Evolutionary conservation across 2,888 invertebrate species (phyloP), one percentile per base, ranked within the genome.

Genomic region (Tetranychus truncatus): DNA sequence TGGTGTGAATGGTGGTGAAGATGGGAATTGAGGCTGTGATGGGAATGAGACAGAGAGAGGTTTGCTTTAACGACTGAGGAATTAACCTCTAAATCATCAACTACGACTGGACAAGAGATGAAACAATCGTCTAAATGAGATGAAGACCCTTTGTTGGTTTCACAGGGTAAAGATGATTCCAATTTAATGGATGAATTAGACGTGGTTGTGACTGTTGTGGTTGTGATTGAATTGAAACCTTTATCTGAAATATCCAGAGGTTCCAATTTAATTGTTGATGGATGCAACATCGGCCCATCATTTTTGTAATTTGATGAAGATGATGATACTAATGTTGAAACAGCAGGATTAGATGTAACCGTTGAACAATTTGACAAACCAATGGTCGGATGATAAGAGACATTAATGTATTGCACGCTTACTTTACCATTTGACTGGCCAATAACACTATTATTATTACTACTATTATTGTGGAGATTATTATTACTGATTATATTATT

Each of bases 351-450:
- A 15, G 55, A 55, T 55, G 55, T 55, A 15, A 55, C 15, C 44
- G 72, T 72, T 72, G 72, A 34, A n/a, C n/a, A 21, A 72, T n/a
- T 72, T 34, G 44, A 21, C n/a, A n/a, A 34, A 72, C 72, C 45
- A 45, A 8, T 34, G 34, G 34, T 72, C 11, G n/a, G 11, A 72
- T 67, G 9, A 45, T 72, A 72, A 72, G 72, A 34, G 44, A 72
- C 72, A 45, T 34, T 72, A n/a, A 72, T n/a, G n/a, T 72, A 72
- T 72, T 72, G 72, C 34, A 72, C 72, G n/a, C 45, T 72, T n/a
- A 72, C 9, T 72, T 45, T 72, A 44, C 44, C 44, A 44, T 72
- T 72, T 67, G 24, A 67, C 9, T 67, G 20, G 9, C n/a, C n/a
- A 67, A 67, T n/a, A 55, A 55, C 55, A 55, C 55, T 55, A 55